Base-by-base conservation (phyloP, 2,113 vertebrate genomes). In the Stigmatopora nigra region DNA sequence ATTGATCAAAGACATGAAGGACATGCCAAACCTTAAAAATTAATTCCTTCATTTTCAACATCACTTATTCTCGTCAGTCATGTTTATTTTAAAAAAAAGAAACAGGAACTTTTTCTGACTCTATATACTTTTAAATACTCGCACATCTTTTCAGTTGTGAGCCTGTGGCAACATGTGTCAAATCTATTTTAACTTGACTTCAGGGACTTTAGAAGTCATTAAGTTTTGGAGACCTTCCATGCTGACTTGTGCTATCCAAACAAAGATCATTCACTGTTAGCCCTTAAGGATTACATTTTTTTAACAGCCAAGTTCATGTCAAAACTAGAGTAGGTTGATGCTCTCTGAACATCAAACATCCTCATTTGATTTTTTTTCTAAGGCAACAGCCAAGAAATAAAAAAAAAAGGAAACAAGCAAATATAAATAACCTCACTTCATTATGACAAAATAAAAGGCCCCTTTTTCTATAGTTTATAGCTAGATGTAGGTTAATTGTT, bases 311-410 rank as follows among this genome's bases (percentile, higher is more conserved):
- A 72, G 71, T 56, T 61, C 59, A 66, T 70, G 78, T 78, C 77
- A 38, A 81, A 74, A 48, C 35, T 3, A 2, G 38, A 72, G 68
- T 64, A 61, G 78, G 78, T 79, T 67, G 76, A 3, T 61, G 51
- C 69, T 81, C 68, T 65, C 73, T 68, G 68, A 79, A 75, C 68
- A 78, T 80, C 70, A 82, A 87, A 82, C 73, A 81, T 71, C 49
- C 17, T 68, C 25, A 46, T 74, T 48, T 65, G 73, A 61, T 82
- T 66, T 72, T 73, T 31, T 56, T 78, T 88, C 70, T 64, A 75
- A 81, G 72, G 57, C 61, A 74, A 72, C 61, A 70, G 77, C 72
- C 56, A 44, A 69, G 58, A 25, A 55, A 78, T 77, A 49, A 82
- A 75, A 20, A 62, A 62, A 64, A 47, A 72, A 31, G 62, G 53